Evolutionary conservation across 2,888 invertebrate genomes (phyloP), one percentile per base, ranked within the genome.

Genomic region (Sinohyriopsis cumingii): DNA sequence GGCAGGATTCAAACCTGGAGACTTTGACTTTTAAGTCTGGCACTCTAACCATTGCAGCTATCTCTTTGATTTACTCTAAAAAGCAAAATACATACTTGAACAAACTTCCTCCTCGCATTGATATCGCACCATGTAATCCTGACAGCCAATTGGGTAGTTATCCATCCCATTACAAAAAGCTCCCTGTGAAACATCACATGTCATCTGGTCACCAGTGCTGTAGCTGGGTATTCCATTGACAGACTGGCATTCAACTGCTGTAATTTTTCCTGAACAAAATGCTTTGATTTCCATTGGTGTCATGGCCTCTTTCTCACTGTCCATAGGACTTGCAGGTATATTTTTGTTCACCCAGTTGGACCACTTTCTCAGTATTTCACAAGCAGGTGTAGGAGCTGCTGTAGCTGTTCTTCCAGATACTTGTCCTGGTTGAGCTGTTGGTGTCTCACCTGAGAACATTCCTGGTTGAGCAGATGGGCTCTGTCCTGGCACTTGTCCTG

Each of bases 121-220:
- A 77, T 87, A 87, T 78, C 87, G 76, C 60, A 89, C 82, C 81
- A 84, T 84, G 75, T 84, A 89, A 75, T 89, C 87, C 45, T 79
- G 75, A 75, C 89, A 89, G 4, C 75, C 68, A 15, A 81, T 64
- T n/a, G 82, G 80, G 61, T 73, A 69, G 73, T 82, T 85, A 19
- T 82, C 82, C 3, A 55, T 33, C 62, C 82, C 83, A 63, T 72
- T 71, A 86, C 96, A 96, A 4, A 93, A 89, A 0, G 96, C 91
- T 0, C 96, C 96, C n/a, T 92, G 91, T 80, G 94, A 93, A 72
- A 96, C 87, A 61, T 85, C 82, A 72, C 89, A 89, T 3, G 79
- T 80, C 9, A 77, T 77, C 1, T 78, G 80, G 59, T 86, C 81
- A 15, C 84, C 81, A 24, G 69, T 59, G 33, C 73, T 77, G 60